A percentile compares a stretch with the other conserved stretches of the same genome.
Conservation (phyloP, 2,113 vertebrate genomes). For the Dipodomys stephensi region DNA sequence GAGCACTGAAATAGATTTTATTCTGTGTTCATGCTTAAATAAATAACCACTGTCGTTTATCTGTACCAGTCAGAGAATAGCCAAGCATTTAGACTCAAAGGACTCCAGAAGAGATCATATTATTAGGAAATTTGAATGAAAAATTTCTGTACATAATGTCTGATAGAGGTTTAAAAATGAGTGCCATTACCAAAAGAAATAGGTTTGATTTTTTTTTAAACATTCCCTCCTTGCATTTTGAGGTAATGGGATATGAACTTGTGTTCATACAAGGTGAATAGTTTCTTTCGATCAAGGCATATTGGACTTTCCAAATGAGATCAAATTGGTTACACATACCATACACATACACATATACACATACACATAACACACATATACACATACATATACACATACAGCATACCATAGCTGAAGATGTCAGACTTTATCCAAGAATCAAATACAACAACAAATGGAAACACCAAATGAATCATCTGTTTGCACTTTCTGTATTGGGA, state of each 20-base stretch:
- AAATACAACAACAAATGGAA: constrained; percentile 49
- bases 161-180: constrained; percentile 41
- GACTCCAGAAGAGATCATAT: background rate
- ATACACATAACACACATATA: no score
- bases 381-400: background rate
- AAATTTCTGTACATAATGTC: background rate
- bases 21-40: constrained; percentile 5
- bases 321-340: constrained; percentile 13
- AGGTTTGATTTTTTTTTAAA: constrained; percentile 66
- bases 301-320: constrained; percentile 50
- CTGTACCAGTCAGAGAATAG: background rate
- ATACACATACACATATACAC: no score
- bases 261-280: background rate
- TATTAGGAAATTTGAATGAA: background rate
- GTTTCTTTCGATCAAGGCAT: background rate
- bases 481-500: constrained; percentile 59
- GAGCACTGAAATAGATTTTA: constrained; percentile 21
- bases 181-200: constrained; percentile 75
- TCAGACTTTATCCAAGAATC: background rate
- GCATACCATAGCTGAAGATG: constrained; percentile 33
- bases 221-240: constrained; percentile 30
- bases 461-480: constrained; percentile 37
- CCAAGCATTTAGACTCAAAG: background rate
- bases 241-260: background rate
- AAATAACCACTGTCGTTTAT: constrained; percentile 13